Conservation (phyloP, 2,888 invertebrate species). For the Liopterus haemorrhoidalis region DNA sequence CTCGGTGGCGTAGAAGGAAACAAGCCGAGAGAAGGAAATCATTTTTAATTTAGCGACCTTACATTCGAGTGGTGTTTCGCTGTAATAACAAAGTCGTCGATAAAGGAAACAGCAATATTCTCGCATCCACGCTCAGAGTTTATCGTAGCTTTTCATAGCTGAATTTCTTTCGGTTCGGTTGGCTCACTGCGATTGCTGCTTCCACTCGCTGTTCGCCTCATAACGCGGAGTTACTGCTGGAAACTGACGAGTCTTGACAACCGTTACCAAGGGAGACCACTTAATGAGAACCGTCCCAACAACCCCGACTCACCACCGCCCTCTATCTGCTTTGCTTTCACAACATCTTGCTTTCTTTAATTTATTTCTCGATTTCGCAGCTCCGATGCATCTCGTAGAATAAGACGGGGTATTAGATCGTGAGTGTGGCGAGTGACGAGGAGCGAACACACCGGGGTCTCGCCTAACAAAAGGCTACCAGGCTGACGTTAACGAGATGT, state of each 20-base stretch:
- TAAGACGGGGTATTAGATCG: too few species aligned
- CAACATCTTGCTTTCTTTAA: slow-evolving; percentile 18
- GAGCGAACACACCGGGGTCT: too few species aligned
- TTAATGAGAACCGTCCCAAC: slow-evolving; percentile 41
- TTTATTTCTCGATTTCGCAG: slow-evolving; percentile 20
- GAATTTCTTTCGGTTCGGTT: slow-evolving; percentile 21
- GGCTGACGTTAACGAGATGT: too few species aligned
- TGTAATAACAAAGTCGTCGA: slow-evolving; percentile 17
- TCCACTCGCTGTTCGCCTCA: slow-evolving; percentile 20
- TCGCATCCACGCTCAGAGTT: slow-evolving; percentile 31
- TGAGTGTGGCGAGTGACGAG: too few species aligned
- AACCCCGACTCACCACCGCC: neutral
- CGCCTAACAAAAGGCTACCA: too few species aligned
- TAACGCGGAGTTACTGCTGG: slow-evolving; percentile 22
- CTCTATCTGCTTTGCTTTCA: slow-evolving; percentile 7
- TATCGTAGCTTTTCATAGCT: slow-evolving; percentile 29
- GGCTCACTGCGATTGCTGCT: slow-evolving; percentile 22
- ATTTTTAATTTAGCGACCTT: slow-evolving; percentile 16
- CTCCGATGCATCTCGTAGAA: slow-evolving; percentile 14
- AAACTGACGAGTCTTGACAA: slow-evolving; percentile 40
- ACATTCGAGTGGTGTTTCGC: neutral
- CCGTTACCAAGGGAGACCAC: slow-evolving; percentile 46
- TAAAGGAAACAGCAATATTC: slow-evolving; percentile 26
- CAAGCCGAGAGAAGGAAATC: slow-evolving; percentile 11
- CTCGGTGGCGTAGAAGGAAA: too few species aligned